phyloP scores from a whole-genome alignment of 2,113 vertebrate genomes.

The Hemiscyllium ocellatum region DNA sequence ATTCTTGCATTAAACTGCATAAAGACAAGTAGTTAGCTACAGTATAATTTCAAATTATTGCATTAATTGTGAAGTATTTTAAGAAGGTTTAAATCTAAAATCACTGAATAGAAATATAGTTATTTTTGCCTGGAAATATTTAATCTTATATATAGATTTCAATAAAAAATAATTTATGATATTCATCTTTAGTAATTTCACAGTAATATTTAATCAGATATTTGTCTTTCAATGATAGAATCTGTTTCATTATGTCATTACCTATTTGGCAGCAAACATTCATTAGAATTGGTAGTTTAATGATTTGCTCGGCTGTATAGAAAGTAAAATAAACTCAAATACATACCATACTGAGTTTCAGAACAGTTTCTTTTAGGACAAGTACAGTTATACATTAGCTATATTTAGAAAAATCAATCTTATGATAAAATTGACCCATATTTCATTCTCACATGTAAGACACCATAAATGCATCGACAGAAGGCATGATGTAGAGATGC shows the following conservation, averaged over 20 bases:
- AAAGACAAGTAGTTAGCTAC: neutral
- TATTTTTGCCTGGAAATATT: neutral
- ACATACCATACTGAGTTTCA: neutral
- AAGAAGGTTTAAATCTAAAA: neutral
- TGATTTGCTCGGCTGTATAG: neutral
- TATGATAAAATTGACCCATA: neutral
- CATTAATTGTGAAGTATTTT: neutral
- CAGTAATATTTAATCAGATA: neutral
- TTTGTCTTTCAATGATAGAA: neutral
- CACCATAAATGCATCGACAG: neutral
- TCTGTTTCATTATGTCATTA: neutral
- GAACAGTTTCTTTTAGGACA: neutral
- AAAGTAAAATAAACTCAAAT: neutral
- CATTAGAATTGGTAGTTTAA: neutral
- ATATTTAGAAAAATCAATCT: neutral
- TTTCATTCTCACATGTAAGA: neutral
- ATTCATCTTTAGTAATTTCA: neutral
- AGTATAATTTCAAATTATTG: neutral
- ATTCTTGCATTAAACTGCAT: neutral
- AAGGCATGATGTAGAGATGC: neutral
- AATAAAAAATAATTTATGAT: neutral
- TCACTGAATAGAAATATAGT: neutral
- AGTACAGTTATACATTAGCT: neutral
- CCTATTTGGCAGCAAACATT: neutral
- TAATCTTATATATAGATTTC: neutral